These are phyloP conservation scores for Takifugu bimaculatus DNA, from an alignment of 2,113 vertebrate species.

Conservation along the genomic window DNA sequence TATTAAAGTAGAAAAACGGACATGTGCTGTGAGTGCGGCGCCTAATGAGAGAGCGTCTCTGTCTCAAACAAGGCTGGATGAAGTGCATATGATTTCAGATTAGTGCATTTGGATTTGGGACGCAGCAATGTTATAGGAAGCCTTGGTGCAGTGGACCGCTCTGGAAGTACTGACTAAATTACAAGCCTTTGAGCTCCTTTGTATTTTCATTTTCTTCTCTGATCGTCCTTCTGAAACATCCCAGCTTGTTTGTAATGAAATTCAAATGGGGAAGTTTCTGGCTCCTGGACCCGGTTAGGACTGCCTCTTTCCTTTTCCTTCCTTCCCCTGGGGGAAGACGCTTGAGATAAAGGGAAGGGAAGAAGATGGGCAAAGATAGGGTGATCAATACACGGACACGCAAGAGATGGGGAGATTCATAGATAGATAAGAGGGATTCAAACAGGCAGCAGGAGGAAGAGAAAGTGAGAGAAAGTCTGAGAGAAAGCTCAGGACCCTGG, in stretches of 20 bases:
- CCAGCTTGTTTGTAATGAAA: conserved; percentile 65
- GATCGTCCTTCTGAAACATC: conserved; percentile 52
- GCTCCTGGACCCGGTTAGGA: conserved; percentile 33
- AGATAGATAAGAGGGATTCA: conserved; percentile 20
- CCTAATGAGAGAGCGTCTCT: conserved; percentile 35
- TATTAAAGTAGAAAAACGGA: too few relatives aligned
- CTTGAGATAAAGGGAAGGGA: conserved; percentile 23
- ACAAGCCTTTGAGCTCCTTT: conserved; percentile 48
- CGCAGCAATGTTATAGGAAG: conserved; percentile 18
- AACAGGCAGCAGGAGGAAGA: conserved; percentile 23
- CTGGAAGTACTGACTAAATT: conserved; percentile 60
- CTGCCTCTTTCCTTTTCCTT: not conserved
- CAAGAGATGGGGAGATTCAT: conserved; percentile 19
- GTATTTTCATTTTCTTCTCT: conserved; percentile 22
- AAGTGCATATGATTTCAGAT: conserved; percentile 40
- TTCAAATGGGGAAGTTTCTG: conserved; percentile 62
- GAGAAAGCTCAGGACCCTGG: conserved; percentile 34
- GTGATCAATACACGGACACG: conserved; percentile 32
- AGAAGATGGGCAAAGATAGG: conserved; percentile 18
- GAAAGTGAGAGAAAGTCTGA: conserved; percentile 27
- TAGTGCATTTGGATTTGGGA: conserved; percentile 36
- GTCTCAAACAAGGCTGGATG: conserved; percentile 39
- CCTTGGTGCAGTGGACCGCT: conserved; percentile 26
- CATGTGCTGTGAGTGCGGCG: not conserved
- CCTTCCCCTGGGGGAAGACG: conserved; percentile 18